Conservation (phyloP, 2,888 invertebrate genomes). For the Catocala fraxini region DNA sequence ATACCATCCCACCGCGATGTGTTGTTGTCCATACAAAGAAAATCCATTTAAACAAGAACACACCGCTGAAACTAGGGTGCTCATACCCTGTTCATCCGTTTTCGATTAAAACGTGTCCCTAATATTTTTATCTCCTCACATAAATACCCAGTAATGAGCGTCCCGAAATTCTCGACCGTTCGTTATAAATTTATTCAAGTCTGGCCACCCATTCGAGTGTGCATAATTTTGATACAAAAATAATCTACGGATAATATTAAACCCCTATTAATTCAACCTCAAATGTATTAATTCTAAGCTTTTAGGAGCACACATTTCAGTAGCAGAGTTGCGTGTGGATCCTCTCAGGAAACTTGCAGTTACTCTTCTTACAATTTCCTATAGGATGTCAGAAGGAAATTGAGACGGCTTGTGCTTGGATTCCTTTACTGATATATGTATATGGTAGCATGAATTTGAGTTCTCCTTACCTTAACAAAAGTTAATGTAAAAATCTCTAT, state of each 20-base stretch:
- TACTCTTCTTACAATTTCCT: constrained; percentile 74
- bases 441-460: too few relatives aligned
- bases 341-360: constrained; percentile 73
- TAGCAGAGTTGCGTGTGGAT: constrained; percentile 33
- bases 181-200: constrained; percentile 85
- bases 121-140: constrained; percentile 87
- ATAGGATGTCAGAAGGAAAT: constrained; percentile 67
- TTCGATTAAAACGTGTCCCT: constrained; percentile 85
- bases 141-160: constrained; percentile 86
- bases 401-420: constrained; percentile 37
- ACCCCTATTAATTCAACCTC: constrained; percentile 73
- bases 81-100: constrained; percentile 77
- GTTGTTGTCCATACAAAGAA: constrained; percentile 30
- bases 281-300: constrained; percentile 55
- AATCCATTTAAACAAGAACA: constrained; percentile 28
- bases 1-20: constrained; percentile 5
- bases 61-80: constrained; percentile 46
- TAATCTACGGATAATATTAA: constrained; percentile 80
- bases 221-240: constrained; percentile 87
- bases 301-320: constrained; percentile 42
- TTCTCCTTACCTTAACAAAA: too few relatives aligned
- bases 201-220: constrained; percentile 79
- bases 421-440: background rate
- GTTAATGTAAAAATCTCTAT: too few relatives aligned
- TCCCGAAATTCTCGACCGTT: constrained; percentile 78